These are phyloP conservation scores for Coboldia fuscipes DNA, from an alignment of 1,140 invertebrate genomes.

Conservation along the genomic window DNA sequence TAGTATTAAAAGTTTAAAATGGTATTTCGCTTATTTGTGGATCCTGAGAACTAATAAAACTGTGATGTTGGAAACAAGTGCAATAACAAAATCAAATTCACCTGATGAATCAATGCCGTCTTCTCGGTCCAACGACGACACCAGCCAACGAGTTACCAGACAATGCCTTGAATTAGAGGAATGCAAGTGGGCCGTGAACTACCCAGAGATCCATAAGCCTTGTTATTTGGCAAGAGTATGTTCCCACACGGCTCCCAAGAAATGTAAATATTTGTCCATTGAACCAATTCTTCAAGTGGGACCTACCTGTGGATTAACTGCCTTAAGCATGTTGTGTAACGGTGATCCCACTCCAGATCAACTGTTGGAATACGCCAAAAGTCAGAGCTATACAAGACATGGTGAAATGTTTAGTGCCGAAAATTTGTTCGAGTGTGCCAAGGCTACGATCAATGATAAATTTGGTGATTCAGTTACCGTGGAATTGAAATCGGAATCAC, in stretches of 20 bases:
- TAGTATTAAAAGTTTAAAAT: no score
- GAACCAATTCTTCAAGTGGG: constrained; percentile 25
- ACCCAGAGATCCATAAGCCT: constrained; percentile 17
- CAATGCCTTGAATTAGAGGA: background rate
- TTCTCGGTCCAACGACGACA: background rate
- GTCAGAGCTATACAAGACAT: constrained; percentile 41
- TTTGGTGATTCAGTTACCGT: constrained; percentile 10
- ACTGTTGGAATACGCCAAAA: constrained; percentile 34
- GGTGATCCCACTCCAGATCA: constrained; percentile 31
- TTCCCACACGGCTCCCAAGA: constrained; percentile 15
- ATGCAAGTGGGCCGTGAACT: constrained; percentile 16
- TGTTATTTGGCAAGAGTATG: constrained; percentile 19
- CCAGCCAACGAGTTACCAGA: background rate
- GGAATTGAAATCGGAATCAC: constrained; percentile 21
- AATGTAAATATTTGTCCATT: constrained; percentile 18
- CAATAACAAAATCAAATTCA: no score
- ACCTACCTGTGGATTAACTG: constrained; percentile 61
- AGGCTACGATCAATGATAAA: constrained; percentile 9
- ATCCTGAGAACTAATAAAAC: no score
- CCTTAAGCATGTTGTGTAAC: constrained; percentile 49
- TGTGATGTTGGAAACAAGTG: no score
- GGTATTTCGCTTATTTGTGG: no score
- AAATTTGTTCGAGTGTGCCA: constrained; percentile 35
- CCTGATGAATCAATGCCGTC: no score
- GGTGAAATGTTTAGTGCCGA: constrained; percentile 72